These are phyloP conservation scores for Acropternis orthonyx DNA, from an alignment of 2,797 vertebrate genomes.

Conservation along the genomic window DNA sequence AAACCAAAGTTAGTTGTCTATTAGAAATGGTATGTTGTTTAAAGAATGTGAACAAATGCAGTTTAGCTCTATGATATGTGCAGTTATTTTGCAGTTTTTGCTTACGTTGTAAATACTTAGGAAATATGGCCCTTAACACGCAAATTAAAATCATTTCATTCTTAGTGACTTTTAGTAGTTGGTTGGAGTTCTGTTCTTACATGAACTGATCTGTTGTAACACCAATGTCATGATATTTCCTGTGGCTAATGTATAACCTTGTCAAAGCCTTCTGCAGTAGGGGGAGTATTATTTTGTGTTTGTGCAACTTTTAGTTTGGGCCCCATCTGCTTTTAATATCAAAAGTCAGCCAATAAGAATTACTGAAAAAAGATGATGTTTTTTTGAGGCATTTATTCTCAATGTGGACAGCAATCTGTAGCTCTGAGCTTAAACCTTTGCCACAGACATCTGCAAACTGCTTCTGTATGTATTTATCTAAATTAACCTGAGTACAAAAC, in stretches of 20 bases:
- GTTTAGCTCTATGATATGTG: neutral
- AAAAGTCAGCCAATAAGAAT: neutral
- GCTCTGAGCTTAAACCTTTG: neutral
- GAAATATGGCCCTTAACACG: neutral
- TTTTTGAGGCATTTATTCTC: neutral
- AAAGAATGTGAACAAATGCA: neutral
- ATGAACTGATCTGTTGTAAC: neutral
- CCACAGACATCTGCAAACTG: neutral
- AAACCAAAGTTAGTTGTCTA: neutral
- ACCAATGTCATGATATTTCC: neutral
- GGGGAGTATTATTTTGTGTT: neutral
- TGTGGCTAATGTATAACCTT: neutral
- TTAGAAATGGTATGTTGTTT: neutral
- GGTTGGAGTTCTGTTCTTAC: neutral
- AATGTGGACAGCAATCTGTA: neutral
- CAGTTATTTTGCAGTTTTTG: neutral
- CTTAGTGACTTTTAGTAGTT: neutral
- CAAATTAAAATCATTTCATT: neutral
- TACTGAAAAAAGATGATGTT: neutral
- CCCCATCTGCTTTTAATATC: neutral
- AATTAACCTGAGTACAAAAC: neutral
- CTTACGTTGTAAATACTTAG: neutral
- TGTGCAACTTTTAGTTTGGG: neutral
- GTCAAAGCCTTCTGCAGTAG: neutral
- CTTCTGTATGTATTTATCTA: neutral